These are phyloP conservation scores for Microchirus variegatus DNA, from an alignment of 2,797 vertebrate genomes.

Conservation along the genomic window DNA sequence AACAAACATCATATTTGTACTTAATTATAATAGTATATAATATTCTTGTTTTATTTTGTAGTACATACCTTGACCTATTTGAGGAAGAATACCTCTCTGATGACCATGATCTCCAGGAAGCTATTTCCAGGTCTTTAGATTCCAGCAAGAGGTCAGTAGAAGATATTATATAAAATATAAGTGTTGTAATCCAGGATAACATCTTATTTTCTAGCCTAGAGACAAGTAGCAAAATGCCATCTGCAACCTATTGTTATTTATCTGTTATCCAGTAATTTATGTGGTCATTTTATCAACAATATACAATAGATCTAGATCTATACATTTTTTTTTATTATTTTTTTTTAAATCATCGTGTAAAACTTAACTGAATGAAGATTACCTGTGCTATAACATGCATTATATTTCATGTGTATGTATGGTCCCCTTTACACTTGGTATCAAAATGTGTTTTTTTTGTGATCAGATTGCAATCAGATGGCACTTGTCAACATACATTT, in stretches of 20 bases:
- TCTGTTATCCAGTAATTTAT: background rate
- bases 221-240: too few relatives aligned
- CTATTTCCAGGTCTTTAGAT: constrained; percentile 31
- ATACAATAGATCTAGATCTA: background rate
- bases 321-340: too few relatives aligned
- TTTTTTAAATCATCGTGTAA: background rate
- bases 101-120: constrained; percentile 40
- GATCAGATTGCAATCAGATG: too few relatives aligned
- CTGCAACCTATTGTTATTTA: too few relatives aligned
- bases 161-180: background rate
- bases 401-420: too few relatives aligned
- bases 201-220: too few relatives aligned
- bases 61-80: constrained; percentile 36
- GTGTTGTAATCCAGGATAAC: background rate
- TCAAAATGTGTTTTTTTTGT: too few relatives aligned
- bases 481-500: too few relatives aligned
- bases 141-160: constrained; percentile 23
- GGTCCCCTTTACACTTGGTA: too few relatives aligned
- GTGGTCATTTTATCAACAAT: too few relatives aligned
- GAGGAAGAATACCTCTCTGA: constrained; percentile 39
- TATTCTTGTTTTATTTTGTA: constrained; percentile 7
- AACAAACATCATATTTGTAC: constrained; percentile 1
- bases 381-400: too few relatives aligned
- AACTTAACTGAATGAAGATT: too few relatives aligned
- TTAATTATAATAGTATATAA: constrained; percentile 13